phyloP scores from a whole-genome alignment of 2,797 vertebrate genomes.

The Girardinus metallicus region DNA sequence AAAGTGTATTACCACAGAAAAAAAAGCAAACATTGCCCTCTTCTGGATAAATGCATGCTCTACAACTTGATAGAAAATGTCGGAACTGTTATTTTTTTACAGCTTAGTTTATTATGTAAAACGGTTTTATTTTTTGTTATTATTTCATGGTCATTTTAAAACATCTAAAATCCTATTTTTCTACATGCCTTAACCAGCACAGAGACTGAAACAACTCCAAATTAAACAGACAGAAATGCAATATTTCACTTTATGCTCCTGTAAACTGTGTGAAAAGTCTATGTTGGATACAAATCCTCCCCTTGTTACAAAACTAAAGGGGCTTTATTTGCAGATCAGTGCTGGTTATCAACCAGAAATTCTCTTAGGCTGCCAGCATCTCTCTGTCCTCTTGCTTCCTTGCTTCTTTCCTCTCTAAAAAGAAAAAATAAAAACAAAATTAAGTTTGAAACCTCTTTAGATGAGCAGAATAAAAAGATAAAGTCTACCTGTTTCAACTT shows the following conservation, averaged over 20 bases:
- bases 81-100: not conserved
- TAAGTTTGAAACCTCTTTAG: not conserved
- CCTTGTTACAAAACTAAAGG: slow-evolving; percentile 12
- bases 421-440: slow-evolving; percentile 27
- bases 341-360: slow-evolving; percentile 21
- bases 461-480: not conserved
- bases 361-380: slow-evolving; percentile 72
- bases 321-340: slow-evolving; percentile 5
- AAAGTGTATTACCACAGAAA: not conserved
- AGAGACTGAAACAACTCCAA: slow-evolving; percentile 32
- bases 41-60: slow-evolving; percentile 39
- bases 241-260: slow-evolving; percentile 35
- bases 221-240: slow-evolving; percentile 10
- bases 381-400: slow-evolving; percentile 63
- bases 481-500: slow-evolving; percentile 66
- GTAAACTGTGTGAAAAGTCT: slow-evolving; percentile 26
- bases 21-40: slow-evolving; percentile 46
- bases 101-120: slow-evolving; percentile 65
- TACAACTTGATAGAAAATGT: slow-evolving; percentile 5
- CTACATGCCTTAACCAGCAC: not conserved
- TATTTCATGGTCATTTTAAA: slow-evolving; percentile 45
- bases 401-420: slow-evolving; percentile 68
- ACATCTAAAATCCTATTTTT: slow-evolving; percentile 46
- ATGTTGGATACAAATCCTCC: slow-evolving; percentile 20
- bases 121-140: slow-evolving; percentile 5